Base-by-base conservation (phyloP, 2,113 vertebrate genomes). In the Chaetodon trifascialis region DNA sequence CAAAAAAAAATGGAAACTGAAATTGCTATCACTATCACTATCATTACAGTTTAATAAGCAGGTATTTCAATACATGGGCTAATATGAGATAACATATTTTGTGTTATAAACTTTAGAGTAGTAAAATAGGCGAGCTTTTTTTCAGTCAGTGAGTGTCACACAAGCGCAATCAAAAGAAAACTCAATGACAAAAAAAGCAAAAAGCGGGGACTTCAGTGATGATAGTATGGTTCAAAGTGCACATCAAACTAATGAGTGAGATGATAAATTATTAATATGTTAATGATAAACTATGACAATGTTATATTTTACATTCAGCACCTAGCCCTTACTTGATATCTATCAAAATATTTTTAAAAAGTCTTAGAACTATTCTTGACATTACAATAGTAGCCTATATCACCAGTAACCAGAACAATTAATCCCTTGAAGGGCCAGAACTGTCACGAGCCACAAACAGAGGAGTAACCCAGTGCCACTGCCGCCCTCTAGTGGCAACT, bases 401-500 rank as follows among this genome's bases (percentile, higher is more conserved):
- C 5, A 40, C 4, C 15, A 4, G 36, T 17, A 9, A 40, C 4
- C 15, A 4, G 36, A 23, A 9, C 7, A 7, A 16, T 52, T 52
- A 5, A 21, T 52, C 17, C 38, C 55, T 11, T 9, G 5, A 1
- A 0, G 14, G 25, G 3, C 1, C 5, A 64, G 40, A 5, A 14
- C 11, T 64, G 36, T n/a, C 44, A 54, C 19, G 15, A 40, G 3
- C 25, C 40, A n/a, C n/a, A 17, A 15, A 8, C 12, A 15, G 0
- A 14, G 1, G 11, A 46, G 5, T 4, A 11, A 49, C 4, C 9
- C 5, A 2, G 34, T n/a, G 2, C 8, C 38, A 9, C 5, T 80
- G 75, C 76, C 88, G 47, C 86, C 85, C 75, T 58, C 88, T n/a
- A 10, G 59, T 74, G 93, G 80, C 11, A 4, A 44, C 2, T 30